phyloP scores from a whole-genome alignment of 2,113 vertebrate genomes.

The Irena cyanogastra region DNA sequence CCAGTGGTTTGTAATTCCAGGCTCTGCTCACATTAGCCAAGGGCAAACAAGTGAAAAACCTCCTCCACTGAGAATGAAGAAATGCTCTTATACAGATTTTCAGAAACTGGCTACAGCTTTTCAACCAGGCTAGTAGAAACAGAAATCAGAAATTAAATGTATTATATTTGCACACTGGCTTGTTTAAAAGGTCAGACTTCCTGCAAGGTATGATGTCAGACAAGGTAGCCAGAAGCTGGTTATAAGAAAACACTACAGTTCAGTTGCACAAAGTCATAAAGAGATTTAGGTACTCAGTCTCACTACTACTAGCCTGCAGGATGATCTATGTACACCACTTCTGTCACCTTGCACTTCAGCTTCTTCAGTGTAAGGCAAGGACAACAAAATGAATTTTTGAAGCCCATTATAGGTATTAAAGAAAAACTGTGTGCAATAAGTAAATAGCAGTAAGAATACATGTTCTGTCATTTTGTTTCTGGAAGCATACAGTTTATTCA shows the following conservation, averaged over 20 bases:
- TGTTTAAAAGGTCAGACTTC: neutral
- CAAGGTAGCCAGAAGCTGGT: neutral
- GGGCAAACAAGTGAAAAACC: constrained; percentile 24
- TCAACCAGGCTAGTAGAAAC: neutral
- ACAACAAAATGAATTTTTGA: neutral
- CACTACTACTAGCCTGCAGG: neutral
- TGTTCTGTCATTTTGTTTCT: neutral
- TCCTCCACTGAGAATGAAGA: neutral
- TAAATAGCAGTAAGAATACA: neutral
- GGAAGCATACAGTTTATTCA: neutral
- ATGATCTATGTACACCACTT: neutral
- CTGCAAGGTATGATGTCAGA: neutral
- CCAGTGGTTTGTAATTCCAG: neutral
- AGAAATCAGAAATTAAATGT: neutral
- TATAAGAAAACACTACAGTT: neutral
- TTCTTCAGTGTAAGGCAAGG: neutral
- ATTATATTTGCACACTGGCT: neutral
- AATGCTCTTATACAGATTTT: neutral
- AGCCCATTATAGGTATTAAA: neutral
- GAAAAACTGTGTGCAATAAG: neutral
- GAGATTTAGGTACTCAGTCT: neutral
- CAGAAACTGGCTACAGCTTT: neutral
- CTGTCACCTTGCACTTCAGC: neutral
- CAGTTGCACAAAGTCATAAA: neutral
- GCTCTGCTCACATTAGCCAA: constrained; percentile 1